Evolutionary conservation across 1,140 invertebrate genomes (phyloP), one percentile per base, ranked within the genome.

Genomic region (Dermatophagoides farinae): DNA sequence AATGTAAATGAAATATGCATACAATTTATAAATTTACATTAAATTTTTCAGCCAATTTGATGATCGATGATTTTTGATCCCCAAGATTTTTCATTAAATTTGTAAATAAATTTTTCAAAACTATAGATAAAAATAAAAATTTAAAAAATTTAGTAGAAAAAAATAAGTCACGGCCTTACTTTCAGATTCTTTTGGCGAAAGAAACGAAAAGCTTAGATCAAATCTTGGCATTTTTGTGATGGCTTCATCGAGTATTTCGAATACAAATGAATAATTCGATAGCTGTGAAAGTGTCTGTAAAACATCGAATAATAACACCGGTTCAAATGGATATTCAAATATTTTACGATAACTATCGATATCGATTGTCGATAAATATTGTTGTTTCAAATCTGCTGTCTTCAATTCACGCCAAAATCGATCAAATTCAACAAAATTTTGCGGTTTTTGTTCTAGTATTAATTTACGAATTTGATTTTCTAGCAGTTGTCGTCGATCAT

Each of bases 181-280:
- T 40, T 55, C 38, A 6, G 12, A 38, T 40, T 55, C 53, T 2
- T 55, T 25, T 37, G 39, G 4, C 16, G 10, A 14, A 55, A 55
- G 25, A 25, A 55, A 55, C 6, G 16, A 41, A 55, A 55, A 12
- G 39, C 23, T 38, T 40, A 55, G 14, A n/a, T 20, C 23, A 31
- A 55, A 55, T 40, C 53, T 16, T 41, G 53, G 53, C 53, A 55
- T 55, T 55, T 55, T 43, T 5, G 14, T 5, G 14, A 55, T 55
- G 2, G 25, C 11, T 25, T 31, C 8, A 31, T 44, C 16, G 6
- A 55, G 53, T 25, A 55, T 23, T 41, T 55, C 18, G 6, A 2
- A 31, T 1, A 55, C 53, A 38, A 55, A 55, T 11, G 12, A 22
- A 1, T 55, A 14, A 38, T 55, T 55, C 16, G 14, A 11, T 18